Conservation (phyloP, 2,797 vertebrate genomes). For the Zenarchopterus dispar region DNA sequence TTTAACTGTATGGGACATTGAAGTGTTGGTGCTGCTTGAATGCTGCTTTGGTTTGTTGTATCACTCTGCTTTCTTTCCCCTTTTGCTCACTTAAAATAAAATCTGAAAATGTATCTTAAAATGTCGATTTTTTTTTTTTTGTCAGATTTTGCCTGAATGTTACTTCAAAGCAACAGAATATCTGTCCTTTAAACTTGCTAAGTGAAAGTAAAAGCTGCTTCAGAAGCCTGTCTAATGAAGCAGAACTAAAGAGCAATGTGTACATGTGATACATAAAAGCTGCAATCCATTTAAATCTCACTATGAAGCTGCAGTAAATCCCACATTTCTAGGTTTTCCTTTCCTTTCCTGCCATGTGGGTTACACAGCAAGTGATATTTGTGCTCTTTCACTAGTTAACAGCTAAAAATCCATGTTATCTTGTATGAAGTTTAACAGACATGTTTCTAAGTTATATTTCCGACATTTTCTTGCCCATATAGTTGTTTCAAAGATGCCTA, state of each 20-base stretch:
- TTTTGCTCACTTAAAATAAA: conserved; percentile 10
- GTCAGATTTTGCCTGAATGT: conserved; percentile 2
- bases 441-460: not conserved
- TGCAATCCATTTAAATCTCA: no score
- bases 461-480: conserved; percentile 49
- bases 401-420: not conserved
- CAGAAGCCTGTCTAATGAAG: no score
- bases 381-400: no score
- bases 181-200: not conserved
- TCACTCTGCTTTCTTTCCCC: no score
- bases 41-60: not conserved
- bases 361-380: no score
- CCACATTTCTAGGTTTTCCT: no score
- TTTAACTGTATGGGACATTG: not conserved
- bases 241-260: no score
- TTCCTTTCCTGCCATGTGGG: not conserved
- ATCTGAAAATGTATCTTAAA: not conserved
- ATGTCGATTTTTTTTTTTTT: conserved; percentile 11
- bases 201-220: no score
- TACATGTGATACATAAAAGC: no score
- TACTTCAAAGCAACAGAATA: not conserved
- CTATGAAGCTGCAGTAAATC: no score
- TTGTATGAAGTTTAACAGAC: no score
- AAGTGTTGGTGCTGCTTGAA: not conserved
- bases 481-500: conserved; percentile 99